Evolutionary conservation across 2,797 vertebrate species (phyloP).

Genomic region (Thaleichthys pacificus): DNA sequence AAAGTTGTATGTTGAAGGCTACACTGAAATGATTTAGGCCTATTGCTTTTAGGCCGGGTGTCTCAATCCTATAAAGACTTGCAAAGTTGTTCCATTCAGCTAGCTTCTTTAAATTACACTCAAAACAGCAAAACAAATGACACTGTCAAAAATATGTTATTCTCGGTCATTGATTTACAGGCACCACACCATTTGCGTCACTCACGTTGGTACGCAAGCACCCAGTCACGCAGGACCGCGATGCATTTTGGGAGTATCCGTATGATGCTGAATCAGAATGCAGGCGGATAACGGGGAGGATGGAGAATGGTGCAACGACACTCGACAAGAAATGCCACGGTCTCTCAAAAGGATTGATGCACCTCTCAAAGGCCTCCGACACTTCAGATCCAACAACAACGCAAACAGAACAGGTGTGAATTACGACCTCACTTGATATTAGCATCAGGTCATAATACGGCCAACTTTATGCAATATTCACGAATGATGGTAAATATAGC

Average conservation of each 20-base stretch:
- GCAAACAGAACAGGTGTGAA: slow-evolving; percentile 55
- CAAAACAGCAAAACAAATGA: too few relatives aligned
- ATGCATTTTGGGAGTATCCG: slow-evolving; percentile 60
- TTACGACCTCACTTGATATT: background rate
- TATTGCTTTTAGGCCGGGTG: too few relatives aligned
- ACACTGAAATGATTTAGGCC: too few relatives aligned
- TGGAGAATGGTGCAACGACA: slow-evolving; percentile 58
- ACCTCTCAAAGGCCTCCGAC: slow-evolving; percentile 25
- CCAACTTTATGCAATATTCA: background rate
- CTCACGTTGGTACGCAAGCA: slow-evolving; percentile 52
- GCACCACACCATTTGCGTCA: slow-evolving; percentile 24
- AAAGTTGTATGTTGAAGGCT: too few relatives aligned
- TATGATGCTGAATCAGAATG: slow-evolving; percentile 61
- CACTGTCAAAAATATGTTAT: background rate
- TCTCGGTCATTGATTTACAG: background rate
- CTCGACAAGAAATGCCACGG: slow-evolving; percentile 40
- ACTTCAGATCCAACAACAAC: slow-evolving; percentile 37
- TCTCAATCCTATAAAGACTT: too few relatives aligned
- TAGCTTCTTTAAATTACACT: too few relatives aligned
- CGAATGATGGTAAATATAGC: too few relatives aligned
- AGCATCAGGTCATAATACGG: background rate
- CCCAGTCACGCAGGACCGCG: slow-evolving; percentile 47
- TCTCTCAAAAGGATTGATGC: slow-evolving; percentile 49
- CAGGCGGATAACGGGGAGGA: slow-evolving; percentile 48
- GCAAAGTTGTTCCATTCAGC: too few relatives aligned